Evolutionary conservation across 2,113 vertebrate genomes (phyloP).

Genomic region (Spizaetus ornatus): DNA sequence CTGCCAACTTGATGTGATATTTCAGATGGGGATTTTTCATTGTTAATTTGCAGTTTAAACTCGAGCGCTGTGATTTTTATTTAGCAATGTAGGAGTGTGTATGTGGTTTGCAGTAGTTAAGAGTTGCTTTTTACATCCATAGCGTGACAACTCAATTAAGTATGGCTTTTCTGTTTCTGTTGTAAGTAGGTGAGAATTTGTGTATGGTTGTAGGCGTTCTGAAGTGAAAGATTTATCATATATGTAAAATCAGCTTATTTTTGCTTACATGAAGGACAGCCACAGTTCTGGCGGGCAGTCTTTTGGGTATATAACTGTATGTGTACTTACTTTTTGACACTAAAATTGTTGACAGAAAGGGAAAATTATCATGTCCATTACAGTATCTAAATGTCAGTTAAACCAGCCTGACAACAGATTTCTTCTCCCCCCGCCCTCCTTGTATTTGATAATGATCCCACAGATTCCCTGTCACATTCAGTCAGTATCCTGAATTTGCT

Average conservation of each 20-base stretch:
- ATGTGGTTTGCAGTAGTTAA: not conserved
- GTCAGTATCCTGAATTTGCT: not conserved
- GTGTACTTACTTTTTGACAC: not conserved
- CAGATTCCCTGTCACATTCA: not conserved
- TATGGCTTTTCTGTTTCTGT: not conserved
- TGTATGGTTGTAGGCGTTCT: not conserved
- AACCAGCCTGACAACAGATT: not conserved
- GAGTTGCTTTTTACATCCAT: not conserved
- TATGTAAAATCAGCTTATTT: not conserved
- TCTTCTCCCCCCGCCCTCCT: not conserved
- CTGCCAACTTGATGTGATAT: not conserved
- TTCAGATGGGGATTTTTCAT: not conserved
- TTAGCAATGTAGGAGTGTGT: not conserved
- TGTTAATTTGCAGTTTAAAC: not conserved
- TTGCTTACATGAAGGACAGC: not conserved
- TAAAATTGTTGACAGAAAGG: not conserved
- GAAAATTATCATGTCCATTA: not conserved
- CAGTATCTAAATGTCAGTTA: not conserved
- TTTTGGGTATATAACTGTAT: not conserved
- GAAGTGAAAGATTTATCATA: not conserved
- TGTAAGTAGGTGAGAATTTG: not conserved
- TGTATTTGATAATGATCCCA: accelerated
- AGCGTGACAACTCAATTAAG: not conserved
- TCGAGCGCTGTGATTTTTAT: not conserved
- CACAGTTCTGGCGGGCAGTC: not conserved